Conservation (phyloP, 2,113 vertebrate genomes). For the Cavia porcellus region DNA sequence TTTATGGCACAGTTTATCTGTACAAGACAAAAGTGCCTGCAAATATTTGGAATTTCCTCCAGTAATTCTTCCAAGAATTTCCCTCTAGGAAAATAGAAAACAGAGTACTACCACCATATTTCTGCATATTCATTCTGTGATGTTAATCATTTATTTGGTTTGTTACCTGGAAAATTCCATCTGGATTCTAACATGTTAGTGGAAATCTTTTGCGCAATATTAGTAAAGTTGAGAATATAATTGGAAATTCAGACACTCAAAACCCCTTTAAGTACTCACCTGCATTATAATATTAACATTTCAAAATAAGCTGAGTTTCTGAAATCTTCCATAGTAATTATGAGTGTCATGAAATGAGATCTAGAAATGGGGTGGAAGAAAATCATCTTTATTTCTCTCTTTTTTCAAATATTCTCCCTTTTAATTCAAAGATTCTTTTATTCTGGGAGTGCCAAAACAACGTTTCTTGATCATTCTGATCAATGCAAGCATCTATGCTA, state of each 20-base stretch:
- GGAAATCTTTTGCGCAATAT: neutral
- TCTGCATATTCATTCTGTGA: neutral
- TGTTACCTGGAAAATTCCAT: neutral
- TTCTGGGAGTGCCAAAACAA: neutral
- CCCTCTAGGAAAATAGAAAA: neutral
- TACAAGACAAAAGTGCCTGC: neutral
- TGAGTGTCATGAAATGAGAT: neutral
- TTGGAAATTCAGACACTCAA: neutral
- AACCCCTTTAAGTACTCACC: neutral
- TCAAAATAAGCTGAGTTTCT: neutral
- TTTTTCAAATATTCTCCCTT: neutral
- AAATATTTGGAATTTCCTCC: neutral
- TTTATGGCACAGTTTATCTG: neutral
- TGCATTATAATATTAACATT: neutral
- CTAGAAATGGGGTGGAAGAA: neutral
- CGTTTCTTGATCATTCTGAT: neutral
- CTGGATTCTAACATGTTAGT: neutral
- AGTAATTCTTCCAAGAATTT: neutral
- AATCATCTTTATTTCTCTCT: neutral
- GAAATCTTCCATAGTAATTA: conserved; percentile 29
- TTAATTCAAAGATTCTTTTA: neutral
- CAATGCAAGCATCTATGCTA: neutral
- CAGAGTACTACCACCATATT: neutral
- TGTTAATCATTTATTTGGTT: neutral
- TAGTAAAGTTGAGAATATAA: neutral